A percentile compares a stretch with the other conserved stretches of the same genome.
Conservation (phyloP, 2,113 vertebrate genomes). For the Vicugna pacos region DNA sequence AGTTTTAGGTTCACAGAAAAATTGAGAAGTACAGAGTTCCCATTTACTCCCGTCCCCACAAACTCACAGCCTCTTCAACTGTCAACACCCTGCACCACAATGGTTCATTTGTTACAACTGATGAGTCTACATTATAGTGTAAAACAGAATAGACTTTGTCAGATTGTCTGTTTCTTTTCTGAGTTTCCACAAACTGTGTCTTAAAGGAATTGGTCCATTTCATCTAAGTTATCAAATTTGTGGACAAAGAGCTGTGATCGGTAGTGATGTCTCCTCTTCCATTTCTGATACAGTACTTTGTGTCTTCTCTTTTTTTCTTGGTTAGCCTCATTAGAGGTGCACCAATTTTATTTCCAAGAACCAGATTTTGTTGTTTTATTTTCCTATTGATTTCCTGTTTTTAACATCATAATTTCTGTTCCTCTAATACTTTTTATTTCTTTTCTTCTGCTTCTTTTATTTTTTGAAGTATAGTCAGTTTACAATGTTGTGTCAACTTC, state of each 20-base stretch:
- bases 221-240: neutral
- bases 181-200: neutral
- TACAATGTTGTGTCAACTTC: too few relatives aligned
- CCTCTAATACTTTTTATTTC: neutral
- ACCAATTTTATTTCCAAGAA: neutral
- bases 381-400: neutral
- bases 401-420: neutral
- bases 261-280: neutral
- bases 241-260: neutral
- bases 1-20: neutral
- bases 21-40: neutral
- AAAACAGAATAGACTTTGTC: neutral
- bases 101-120: fast-evolving
- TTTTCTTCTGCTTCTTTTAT: neutral
- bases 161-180: neutral
- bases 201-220: neutral
- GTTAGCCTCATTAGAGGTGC: neutral
- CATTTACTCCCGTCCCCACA: neutral
- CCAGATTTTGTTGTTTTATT: neutral
- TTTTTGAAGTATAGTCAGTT: too few relatives aligned
- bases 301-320: neutral
- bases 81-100: neutral
- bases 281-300: neutral
- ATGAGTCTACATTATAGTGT: neutral
- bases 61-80: neutral